Conservation (phyloP, 2,888 invertebrate species). For the Troides aeacus region DNA sequence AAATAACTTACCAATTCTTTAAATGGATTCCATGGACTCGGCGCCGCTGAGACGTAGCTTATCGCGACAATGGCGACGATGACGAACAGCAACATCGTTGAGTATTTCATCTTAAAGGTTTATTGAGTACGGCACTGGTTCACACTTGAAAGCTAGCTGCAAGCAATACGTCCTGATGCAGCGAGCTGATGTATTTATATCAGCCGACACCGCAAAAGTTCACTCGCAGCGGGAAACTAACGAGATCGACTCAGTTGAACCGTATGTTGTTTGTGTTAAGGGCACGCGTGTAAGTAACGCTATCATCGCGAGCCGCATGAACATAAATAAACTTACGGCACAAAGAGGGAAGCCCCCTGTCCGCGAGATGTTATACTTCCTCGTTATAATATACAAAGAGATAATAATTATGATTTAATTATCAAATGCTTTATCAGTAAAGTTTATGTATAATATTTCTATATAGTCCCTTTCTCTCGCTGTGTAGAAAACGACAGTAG, state of each 20-base stretch:
- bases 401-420: neutral
- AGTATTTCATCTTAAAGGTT: constrained; percentile 13
- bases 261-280: constrained; percentile 1
- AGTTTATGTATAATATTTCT: neutral
- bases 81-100: constrained; percentile 14
- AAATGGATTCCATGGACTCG: constrained; percentile 20
- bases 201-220: neutral
- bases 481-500: too few relatives aligned
- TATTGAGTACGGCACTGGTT: neutral
- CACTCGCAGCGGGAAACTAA: neutral
- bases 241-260: neutral
- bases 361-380: neutral
- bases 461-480: too few relatives aligned
- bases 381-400: neutral
- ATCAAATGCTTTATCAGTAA: neutral
- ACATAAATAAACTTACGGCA: neutral
- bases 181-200: neutral
- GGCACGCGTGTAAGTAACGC: neutral
- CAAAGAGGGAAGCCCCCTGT: constrained; percentile 8
- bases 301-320: too few relatives aligned
- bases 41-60: constrained; percentile 14
- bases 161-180: neutral
- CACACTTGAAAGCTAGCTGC: neutral
- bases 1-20: constrained; percentile 23
- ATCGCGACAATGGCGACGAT: constrained; percentile 5